Evolutionary conservation across 2,888 invertebrate species (phyloP).

Genomic region (Cyclophora punctaria): DNA sequence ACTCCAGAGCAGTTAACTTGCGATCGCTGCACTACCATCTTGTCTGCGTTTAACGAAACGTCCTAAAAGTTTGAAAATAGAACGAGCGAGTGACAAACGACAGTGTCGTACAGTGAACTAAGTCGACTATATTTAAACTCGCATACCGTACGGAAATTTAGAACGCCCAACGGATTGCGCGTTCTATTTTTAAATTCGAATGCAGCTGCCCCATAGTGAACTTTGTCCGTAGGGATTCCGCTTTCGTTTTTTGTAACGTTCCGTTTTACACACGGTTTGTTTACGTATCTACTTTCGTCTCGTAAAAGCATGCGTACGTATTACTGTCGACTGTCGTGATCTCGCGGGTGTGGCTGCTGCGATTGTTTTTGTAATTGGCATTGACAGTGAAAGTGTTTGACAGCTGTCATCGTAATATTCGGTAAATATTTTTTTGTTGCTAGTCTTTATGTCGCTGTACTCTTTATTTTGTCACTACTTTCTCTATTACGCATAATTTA

Average conservation of each 20-base stretch:
- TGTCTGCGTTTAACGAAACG: slow-evolving; percentile 34
- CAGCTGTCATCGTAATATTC: slow-evolving; percentile 31
- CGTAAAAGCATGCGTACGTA: slow-evolving; percentile 20
- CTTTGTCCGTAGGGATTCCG: slow-evolving; percentile 58
- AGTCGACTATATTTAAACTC: slow-evolving; percentile 65
- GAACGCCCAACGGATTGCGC: slow-evolving; percentile 67
- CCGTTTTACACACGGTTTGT: slow-evolving; percentile 25
- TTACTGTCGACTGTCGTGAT: slow-evolving; percentile 26
- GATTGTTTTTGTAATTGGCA: slow-evolving; percentile 49
- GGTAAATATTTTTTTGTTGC: slow-evolving; percentile 44
- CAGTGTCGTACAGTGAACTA: slow-evolving; percentile 68
- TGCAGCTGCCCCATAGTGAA: slow-evolving; percentile 64
- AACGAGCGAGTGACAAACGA: slow-evolving; percentile 61
- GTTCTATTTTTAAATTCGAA: slow-evolving; percentile 59
- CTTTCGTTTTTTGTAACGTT: slow-evolving; percentile 40
- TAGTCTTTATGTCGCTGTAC: slow-evolving; percentile 25
- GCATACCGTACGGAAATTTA: slow-evolving; percentile 69
- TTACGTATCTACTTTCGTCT: slow-evolving; percentile 19
- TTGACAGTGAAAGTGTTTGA: slow-evolving; percentile 55
- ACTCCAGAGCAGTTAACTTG: slow-evolving; percentile 31
- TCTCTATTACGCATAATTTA: slow-evolving; percentile 34
- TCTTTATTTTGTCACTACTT: slow-evolving; percentile 29
- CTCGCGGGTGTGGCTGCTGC: slow-evolving; percentile 29
- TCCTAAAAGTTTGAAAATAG: slow-evolving; percentile 34
- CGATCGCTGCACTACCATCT: slow-evolving; percentile 31